Evolutionary conservation across 2,113 vertebrate genomes (phyloP).

Genomic region (Trichomycterus rosablanca): DNA sequence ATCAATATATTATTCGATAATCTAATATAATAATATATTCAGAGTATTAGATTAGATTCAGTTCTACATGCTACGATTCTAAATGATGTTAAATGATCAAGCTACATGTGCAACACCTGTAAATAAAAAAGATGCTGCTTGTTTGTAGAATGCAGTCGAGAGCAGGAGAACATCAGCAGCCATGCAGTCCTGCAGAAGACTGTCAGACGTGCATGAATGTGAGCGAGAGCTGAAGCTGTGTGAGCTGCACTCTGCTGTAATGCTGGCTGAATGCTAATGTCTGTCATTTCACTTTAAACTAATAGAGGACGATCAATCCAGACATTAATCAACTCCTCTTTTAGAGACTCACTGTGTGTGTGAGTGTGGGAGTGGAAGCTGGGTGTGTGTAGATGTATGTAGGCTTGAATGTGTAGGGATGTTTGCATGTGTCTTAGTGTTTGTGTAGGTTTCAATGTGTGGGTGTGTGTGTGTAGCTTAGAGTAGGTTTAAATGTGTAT

Average conservation of each 20-base stretch:
- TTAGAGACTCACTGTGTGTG: constrained; percentile 2
- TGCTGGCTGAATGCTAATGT: constrained; percentile 16
- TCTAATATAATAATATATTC: no score
- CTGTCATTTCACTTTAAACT: background rate
- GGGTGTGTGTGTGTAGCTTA: no score
- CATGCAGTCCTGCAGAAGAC: background rate
- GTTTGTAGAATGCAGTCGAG: no score
- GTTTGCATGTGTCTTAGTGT: background rate
- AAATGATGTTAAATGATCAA: no score
- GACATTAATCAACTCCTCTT: background rate
- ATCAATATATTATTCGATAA: no score
- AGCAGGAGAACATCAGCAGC: no score
- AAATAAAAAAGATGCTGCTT: no score
- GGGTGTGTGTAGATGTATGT: background rate
- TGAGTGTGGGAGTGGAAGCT: constrained; percentile 18
- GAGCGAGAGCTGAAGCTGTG: no score
- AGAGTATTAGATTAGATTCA: no score
- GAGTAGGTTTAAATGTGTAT: no score
- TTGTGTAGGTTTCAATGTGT: background rate
- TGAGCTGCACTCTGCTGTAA: background rate
- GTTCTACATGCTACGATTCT: no score
- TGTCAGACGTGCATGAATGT: background rate
- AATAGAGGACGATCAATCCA: constrained; percentile 16
- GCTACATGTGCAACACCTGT: no score
- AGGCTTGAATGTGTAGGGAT: background rate